Conservation (phyloP, 2,888 invertebrate species). For the Ennomos fuscantarius region DNA sequence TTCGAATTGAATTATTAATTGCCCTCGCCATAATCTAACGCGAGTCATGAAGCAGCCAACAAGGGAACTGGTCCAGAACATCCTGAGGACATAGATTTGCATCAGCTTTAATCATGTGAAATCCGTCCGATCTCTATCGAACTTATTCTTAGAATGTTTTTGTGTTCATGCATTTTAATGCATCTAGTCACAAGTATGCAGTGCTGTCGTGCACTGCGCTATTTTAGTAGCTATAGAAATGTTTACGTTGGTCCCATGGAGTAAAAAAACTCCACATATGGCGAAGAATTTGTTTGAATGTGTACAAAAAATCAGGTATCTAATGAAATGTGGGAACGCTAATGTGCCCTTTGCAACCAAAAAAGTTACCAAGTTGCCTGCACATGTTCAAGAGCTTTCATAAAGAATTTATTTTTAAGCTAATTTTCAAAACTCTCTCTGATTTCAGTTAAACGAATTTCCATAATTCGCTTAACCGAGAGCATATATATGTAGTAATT, state of each 20-base stretch:
- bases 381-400: constrained; percentile 40
- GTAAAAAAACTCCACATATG: constrained; percentile 50
- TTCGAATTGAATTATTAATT: not conserved
- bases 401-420: too few species aligned
- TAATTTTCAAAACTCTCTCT: too few species aligned
- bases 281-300: constrained; percentile 37
- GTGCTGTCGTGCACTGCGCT: constrained; percentile 21
- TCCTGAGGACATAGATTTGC: not conserved
- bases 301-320: constrained; percentile 65
- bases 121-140: constrained; percentile 46
- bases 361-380: constrained; percentile 29
- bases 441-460: too few species aligned
- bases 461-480: constrained; percentile 1
- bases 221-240: constrained; percentile 16
- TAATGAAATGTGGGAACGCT: constrained; percentile 53
- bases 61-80: not conserved
- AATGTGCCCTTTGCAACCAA: constrained; percentile 41
- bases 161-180: constrained; percentile 45
- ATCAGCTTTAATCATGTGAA: constrained; percentile 46
- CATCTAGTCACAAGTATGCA: constrained; percentile 37
- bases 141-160: constrained; percentile 35
- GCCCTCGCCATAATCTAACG: constrained; percentile 15
- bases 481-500: constrained; percentile 11
- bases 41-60: constrained; percentile 13
- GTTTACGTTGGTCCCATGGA: constrained; percentile 17